A percentile compares a stretch with the other conserved stretches of the same genome.
Evolutionary conservation across 2,797 vertebrate genomes (phyloP).

Genomic region (Helicolenus hilgendorfi): DNA sequence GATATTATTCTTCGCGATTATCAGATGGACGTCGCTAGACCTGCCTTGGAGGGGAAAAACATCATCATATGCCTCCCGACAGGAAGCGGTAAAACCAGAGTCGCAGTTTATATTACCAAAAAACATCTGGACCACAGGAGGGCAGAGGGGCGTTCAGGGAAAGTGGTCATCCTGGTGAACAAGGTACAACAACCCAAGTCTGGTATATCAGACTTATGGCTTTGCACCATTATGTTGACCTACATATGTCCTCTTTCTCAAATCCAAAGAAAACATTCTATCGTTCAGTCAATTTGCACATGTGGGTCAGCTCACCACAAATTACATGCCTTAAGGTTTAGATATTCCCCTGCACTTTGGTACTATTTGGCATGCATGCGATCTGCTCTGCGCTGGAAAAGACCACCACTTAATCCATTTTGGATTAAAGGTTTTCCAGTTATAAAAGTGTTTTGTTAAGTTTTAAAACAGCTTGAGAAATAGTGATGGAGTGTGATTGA

Average conservation of each 20-base stretch:
- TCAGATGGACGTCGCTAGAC: conserved; percentile 95
- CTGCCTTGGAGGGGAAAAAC: conserved; percentile 95
- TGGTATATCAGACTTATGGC: conserved; percentile 15
- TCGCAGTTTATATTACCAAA: conserved; percentile 96
- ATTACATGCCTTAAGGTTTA: conserved; percentile 59
- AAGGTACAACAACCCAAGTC: conserved; percentile 90
- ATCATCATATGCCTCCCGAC: conserved; percentile 97
- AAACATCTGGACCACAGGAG: conserved; percentile 94
- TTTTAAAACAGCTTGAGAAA: neutral
- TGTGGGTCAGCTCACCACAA: conserved; percentile 69
- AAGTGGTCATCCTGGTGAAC: conserved; percentile 97
- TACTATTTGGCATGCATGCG: conserved; percentile 30
- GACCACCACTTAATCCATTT: neutral
- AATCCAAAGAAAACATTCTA: conserved; percentile 53
- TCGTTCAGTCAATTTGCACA: conserved; percentile 49
- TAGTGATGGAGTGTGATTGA: neutral
- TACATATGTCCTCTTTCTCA: conserved; percentile 34
- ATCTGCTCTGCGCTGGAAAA: conserved; percentile 19
- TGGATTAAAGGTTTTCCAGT: conserved; percentile 29
- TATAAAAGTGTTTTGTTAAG: conserved; percentile 18
- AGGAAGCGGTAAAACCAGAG: conserved; percentile 98
- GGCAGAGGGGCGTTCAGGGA: conserved; percentile 84
- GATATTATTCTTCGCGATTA: conserved; percentile 94
- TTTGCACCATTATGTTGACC: conserved; percentile 47
- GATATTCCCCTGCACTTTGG: conserved; percentile 50